A percentile compares a stretch with the other conserved stretches of the same genome.
Conservation (phyloP, 2,113 vertebrate genomes). For the Hemiprocne comata region DNA sequence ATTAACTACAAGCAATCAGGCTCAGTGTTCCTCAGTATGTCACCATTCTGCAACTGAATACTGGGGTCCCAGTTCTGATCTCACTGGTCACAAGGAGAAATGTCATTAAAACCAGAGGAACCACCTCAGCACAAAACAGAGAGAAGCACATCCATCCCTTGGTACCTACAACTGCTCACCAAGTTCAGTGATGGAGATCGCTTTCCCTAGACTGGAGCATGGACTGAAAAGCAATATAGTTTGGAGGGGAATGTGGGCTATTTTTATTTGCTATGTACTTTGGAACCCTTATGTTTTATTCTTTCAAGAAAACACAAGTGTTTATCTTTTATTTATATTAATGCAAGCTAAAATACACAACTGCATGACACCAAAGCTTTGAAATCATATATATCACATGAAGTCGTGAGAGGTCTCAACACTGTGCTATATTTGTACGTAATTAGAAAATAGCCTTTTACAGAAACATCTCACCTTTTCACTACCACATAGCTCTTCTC, state of each 20-base stretch:
- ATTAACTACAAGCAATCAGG: background rate
- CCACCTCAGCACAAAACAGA: background rate
- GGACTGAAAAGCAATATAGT: background rate
- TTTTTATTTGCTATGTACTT: background rate
- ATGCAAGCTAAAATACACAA: background rate
- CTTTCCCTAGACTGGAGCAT: background rate
- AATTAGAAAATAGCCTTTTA: background rate
- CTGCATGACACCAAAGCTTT: background rate
- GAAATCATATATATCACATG: background rate
- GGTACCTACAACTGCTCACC: background rate
- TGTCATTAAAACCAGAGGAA: background rate
- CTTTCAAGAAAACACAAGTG: background rate
- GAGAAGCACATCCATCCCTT: background rate
- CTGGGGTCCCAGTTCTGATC: background rate
- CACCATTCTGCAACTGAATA: background rate
- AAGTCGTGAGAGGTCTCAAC: background rate
- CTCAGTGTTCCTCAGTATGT: background rate
- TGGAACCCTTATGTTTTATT: background rate
- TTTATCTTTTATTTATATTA: background rate
- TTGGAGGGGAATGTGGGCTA: background rate
- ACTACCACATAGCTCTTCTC: background rate
- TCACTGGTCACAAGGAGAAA: background rate
- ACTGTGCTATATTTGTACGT: background rate
- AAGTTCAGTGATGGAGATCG: background rate
- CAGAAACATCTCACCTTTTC: background rate